phyloP scores from a whole-genome alignment of 2,797 vertebrate species.

The Pseudochaenichthys georgianus region DNA sequence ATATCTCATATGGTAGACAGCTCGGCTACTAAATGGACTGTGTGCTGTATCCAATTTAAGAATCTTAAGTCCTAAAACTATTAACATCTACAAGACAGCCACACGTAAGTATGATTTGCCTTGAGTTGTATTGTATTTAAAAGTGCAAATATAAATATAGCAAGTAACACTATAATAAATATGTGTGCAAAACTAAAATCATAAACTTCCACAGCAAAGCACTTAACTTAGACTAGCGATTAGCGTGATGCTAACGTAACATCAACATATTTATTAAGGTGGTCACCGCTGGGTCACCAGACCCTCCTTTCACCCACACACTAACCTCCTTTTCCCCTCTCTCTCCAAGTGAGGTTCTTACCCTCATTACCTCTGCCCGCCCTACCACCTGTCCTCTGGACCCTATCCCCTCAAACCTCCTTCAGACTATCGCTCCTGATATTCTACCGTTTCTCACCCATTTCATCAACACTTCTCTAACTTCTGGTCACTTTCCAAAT shows the following conservation, averaged over 20 bases:
- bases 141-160: neutral
- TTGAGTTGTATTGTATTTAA: neutral
- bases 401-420: no score
- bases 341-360: no score
- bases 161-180: neutral
- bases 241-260: neutral
- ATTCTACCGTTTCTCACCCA: no score
- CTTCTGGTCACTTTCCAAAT: no score
- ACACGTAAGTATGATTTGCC: neutral
- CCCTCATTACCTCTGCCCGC: no score
- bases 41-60: neutral
- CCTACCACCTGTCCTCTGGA: no score
- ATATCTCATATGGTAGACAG: neutral
- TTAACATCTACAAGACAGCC: neutral
- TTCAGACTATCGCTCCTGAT: no score
- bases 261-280: neutral
- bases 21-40: neutral
- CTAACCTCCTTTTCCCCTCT: no score
- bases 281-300: no score
- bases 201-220: neutral
- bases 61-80: neutral
- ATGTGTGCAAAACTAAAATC: neutral
- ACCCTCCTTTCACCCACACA: no score
- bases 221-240: neutral
- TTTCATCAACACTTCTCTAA: no score